Conservation (phyloP, 2,888 invertebrate genomes). For the Lamellibrachia satsuma region DNA sequence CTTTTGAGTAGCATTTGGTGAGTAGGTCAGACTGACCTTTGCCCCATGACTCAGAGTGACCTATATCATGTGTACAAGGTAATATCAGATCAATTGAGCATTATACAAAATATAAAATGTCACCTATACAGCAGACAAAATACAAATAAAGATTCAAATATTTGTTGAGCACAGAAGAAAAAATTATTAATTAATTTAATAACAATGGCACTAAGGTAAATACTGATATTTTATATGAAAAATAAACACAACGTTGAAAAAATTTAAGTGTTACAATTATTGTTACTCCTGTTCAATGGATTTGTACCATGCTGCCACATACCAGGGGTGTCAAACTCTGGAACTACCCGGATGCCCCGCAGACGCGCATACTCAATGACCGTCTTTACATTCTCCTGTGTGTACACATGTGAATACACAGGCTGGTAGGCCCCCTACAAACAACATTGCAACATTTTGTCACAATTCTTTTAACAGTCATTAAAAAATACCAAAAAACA, state of each 20-base stretch:
- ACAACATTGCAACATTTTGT: background rate
- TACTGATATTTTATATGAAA: no score
- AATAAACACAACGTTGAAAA: no score
- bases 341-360: conserved; percentile 85
- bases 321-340: conserved; percentile 88
- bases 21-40: conserved; percentile 59
- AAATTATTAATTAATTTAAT: no score
- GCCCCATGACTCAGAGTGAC: conserved; percentile 65
- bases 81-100: background rate
- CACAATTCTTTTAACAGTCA: no score
- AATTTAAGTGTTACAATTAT: no score
- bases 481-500: no score
- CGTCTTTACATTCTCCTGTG: conserved; percentile 72
- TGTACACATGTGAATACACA: conserved; percentile 67
- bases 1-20: conserved; percentile 53
- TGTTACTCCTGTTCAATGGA: no score
- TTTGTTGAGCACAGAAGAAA: no score
- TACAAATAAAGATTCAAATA: no score
- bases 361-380: conserved; percentile 80
- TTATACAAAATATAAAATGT: no score
- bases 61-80: conserved; percentile 42
- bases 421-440: conserved; percentile 60
- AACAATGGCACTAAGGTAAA: no score
- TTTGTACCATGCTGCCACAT: background rate
- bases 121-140: no score